Conservation (phyloP, 2,113 vertebrate genomes). For the Machaerirhynchus nigripectus region DNA sequence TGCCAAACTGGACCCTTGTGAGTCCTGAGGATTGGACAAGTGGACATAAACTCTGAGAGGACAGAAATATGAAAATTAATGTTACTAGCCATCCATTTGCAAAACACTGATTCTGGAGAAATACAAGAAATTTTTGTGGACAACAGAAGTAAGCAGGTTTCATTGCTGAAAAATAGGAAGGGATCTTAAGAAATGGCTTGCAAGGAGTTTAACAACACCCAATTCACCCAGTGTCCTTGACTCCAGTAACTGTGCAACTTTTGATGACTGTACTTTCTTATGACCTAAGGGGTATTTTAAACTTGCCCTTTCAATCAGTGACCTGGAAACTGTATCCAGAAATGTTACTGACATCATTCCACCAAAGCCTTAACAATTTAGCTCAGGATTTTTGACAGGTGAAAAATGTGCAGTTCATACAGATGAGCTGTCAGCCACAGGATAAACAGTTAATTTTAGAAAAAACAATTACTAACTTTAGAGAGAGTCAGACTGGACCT, state of each 20-base stretch:
- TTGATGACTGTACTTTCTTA: background rate
- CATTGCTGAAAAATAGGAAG: background rate
- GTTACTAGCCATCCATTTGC: background rate
- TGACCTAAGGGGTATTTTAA: background rate
- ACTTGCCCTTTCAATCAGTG: background rate
- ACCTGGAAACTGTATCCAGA: background rate
- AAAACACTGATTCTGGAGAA: background rate
- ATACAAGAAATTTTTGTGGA: background rate
- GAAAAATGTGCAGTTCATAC: background rate
- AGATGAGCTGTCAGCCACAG: background rate
- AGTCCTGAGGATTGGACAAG: background rate
- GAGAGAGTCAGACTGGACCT: background rate
- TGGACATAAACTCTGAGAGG: background rate
- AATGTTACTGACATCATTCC: background rate
- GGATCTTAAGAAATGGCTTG: background rate
- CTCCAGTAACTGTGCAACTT: background rate
- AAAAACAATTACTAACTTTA: background rate
- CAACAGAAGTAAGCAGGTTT: background rate
- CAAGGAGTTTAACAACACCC: background rate
- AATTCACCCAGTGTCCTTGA: background rate
- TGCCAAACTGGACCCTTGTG: background rate
- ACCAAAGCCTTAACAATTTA: background rate
- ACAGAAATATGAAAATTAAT: background rate
- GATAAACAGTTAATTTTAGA: fast-evolving
- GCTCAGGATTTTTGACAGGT: background rate